These are phyloP conservation scores for Drosophila equinoxialis DNA, from an alignment of 1,140 invertebrate genomes.

Conservation along the genomic window DNA sequence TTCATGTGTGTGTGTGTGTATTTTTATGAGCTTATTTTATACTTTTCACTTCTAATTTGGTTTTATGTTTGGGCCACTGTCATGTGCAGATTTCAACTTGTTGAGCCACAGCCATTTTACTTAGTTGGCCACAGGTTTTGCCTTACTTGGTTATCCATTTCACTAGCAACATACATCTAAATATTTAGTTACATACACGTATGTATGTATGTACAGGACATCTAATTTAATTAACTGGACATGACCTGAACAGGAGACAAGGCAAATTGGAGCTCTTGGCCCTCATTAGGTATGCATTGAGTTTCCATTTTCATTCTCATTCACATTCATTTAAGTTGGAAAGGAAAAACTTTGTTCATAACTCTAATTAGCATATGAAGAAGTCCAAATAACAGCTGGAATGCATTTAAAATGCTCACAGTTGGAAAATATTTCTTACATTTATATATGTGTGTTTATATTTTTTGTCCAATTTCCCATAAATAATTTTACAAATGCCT, in stretches of 20 bases:
- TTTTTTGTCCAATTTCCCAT: not conserved
- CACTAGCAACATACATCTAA: slow-evolving; percentile 18
- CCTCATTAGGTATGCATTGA: slow-evolving; percentile 74
- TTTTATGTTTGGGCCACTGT: slow-evolving; percentile 41
- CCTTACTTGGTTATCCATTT: slow-evolving; percentile 51
- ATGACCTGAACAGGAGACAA: slow-evolving; percentile 21
- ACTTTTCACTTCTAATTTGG: slow-evolving; percentile 71
- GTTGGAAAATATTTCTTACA: slow-evolving; percentile 49
- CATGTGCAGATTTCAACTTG: slow-evolving; percentile 73
- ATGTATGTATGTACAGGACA: slow-evolving; percentile 36
- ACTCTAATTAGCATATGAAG: slow-evolving; percentile 76
- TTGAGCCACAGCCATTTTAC: slow-evolving; percentile 51
- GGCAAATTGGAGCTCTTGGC: not conserved
- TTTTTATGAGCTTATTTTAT: slow-evolving; percentile 79
- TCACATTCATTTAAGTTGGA: not conserved
- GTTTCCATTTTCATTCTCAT: slow-evolving; percentile 38
- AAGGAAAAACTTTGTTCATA: slow-evolving; percentile 59
- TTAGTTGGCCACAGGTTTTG: slow-evolving; percentile 14
- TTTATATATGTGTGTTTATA: no score
- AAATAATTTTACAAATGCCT: no score
- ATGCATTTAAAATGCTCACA: slow-evolving; percentile 32
- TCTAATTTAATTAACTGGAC: slow-evolving; percentile 71
- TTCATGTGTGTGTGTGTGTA: slow-evolving; percentile 41
- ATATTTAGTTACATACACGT: not conserved
- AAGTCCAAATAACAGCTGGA: slow-evolving; percentile 40